Evolutionary conservation across 1,140 invertebrate genomes (phyloP), one percentile per base, ranked within the genome.

Genomic region (Drosophila saltans): DNA sequence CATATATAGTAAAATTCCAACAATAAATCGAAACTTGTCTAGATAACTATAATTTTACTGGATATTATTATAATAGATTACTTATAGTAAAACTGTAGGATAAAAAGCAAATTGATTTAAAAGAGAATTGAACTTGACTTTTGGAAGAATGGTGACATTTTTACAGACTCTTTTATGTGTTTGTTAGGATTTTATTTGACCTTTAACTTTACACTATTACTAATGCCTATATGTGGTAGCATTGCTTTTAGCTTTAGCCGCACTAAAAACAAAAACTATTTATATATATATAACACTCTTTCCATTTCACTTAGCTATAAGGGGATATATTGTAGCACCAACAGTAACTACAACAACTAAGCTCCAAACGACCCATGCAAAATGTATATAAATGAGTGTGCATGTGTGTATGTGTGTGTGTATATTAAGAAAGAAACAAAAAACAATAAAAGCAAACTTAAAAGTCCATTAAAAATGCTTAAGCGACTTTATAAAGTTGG

Each of bases 381-480:
- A 62, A 62, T 66, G 26, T 21, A 8, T 48, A 16, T 48, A 43
- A 30, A 30, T 4, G 28, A 30, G 28, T 30, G 28, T n/a, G 28
- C 33, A n/a, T 41, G 9, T 60, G 59, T 56, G 39, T 24, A n/a
- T 41, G 9, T 60, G 59, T 56, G 39, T 24, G 40, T 76, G 28
- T 66, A 76, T 72, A 59, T 36, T 58, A 16, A 40, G 56, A 41
- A 60, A 69, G 52, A 70, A 76, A 69, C 69, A 77, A 69, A 64
- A 88, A 83, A 78, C 80, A 88, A 80, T 88, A 78, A 80, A 86
- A 86, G 76, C 69, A 67, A 89, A 88, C 85, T 88, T 88, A 88
- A 88, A 88, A 88, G 84, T 88, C 84, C 84, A 88, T 88, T 88
- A 88, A 88, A 88, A 88, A 71, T 71, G 84, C 84, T 88, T 72